These are phyloP conservation scores for Scaptomyza reducta DNA, from an alignment of 2,888 invertebrate genomes.

Conservation along the genomic window DNA sequence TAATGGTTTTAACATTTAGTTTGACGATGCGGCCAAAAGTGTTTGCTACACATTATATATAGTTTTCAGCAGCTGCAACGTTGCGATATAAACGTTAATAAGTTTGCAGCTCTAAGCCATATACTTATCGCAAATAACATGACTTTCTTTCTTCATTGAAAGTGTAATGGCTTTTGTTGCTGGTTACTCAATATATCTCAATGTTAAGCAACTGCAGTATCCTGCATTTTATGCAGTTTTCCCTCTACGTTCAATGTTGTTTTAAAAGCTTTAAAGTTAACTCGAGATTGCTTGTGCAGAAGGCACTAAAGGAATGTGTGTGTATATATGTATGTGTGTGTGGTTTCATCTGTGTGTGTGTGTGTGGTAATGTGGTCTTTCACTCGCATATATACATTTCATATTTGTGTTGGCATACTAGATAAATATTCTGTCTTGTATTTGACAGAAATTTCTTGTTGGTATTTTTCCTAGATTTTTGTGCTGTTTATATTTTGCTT, in stretches of 20 bases:
- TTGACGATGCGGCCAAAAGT: slow-evolving; percentile 15
- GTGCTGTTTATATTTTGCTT: neutral
- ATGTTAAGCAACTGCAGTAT: slow-evolving; percentile 11
- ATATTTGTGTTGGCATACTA: slow-evolving; percentile 24
- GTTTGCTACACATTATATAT: neutral
- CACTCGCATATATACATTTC: slow-evolving; percentile 17
- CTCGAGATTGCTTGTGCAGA: slow-evolving; percentile 22
- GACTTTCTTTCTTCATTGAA: slow-evolving; percentile 20
- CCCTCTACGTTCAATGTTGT: slow-evolving; percentile 15
- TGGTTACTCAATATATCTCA: neutral
- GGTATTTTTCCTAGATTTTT: slow-evolving; percentile 1
- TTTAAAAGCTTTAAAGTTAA: slow-evolving; percentile 40
- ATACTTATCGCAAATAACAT: slow-evolving; percentile 8
- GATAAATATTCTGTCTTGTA: slow-evolving; percentile 11
- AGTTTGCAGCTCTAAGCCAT: too few species aligned
- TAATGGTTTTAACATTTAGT: slow-evolving; percentile 29
- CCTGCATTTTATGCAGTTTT: neutral
- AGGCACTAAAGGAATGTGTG: slow-evolving; percentile 1
- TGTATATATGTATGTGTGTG: neutral
- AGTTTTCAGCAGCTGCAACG: slow-evolving; percentile 20
- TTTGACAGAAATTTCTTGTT: slow-evolving; percentile 5
- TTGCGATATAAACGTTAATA: slow-evolving; percentile 7
- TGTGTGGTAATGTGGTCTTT: neutral
- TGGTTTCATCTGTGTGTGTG: slow-evolving; percentile 1
- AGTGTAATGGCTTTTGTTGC: slow-evolving; percentile 19